Evolutionary conservation across 2,888 invertebrate species (phyloP).

Genomic region (Mesoligia furuncula): DNA sequence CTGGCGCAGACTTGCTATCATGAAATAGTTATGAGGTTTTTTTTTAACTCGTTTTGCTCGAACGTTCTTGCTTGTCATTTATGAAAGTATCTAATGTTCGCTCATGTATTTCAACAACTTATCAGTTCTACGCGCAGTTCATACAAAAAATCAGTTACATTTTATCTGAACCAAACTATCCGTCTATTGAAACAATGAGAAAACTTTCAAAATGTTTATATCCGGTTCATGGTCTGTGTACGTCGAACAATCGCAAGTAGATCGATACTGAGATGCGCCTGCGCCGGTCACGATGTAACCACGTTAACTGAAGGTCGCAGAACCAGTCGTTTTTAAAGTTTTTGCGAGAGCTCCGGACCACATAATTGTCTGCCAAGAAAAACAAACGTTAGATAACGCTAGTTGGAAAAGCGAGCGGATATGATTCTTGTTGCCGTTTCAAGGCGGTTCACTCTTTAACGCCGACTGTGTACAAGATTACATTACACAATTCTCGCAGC

Average conservation of each 20-base stretch:
- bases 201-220: slow-evolving; percentile 67
- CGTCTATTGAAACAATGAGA: slow-evolving; percentile 66
- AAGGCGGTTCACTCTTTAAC: slow-evolving; percentile 86
- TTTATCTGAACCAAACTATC: slow-evolving; percentile 37
- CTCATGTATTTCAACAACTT: slow-evolving; percentile 34
- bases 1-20: slow-evolving; percentile 64
- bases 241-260: slow-evolving; percentile 70
- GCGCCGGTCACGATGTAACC: slow-evolving; percentile 64
- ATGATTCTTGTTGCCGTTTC: slow-evolving; percentile 83
- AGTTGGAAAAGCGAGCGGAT: slow-evolving; percentile 84
- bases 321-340: slow-evolving; percentile 68
- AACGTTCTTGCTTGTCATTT: slow-evolving; percentile 48
- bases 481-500: slow-evolving; percentile 85
- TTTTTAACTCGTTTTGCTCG: slow-evolving; percentile 26
- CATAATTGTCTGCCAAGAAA: slow-evolving; percentile 69
- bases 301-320: slow-evolving; percentile 72
- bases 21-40: slow-evolving; percentile 58
- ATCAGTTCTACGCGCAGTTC: slow-evolving; percentile 12
- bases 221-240: slow-evolving; percentile 73
- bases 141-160: slow-evolving; percentile 18
- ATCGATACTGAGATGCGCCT: slow-evolving; percentile 69
- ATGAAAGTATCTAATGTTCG: slow-evolving; percentile 46
- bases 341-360: slow-evolving; percentile 73
- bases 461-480: slow-evolving; percentile 79
- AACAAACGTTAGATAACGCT: slow-evolving; percentile 80